These are phyloP conservation scores for Acromyrmex echinatior DNA, from an alignment of 1,140 invertebrate species.

Conservation along the genomic window DNA sequence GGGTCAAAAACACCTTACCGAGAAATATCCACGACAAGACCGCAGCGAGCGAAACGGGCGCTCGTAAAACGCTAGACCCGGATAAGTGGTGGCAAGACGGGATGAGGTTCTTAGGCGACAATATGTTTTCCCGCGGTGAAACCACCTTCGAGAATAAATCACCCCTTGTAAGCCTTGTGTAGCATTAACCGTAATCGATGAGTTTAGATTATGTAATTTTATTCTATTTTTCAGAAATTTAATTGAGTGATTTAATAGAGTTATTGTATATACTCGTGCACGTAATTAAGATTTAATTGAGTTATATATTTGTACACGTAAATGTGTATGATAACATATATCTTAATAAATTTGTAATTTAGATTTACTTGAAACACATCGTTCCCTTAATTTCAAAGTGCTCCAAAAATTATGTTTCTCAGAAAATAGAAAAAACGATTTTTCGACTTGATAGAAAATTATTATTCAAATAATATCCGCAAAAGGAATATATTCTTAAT, in stretches of 20 bases:
- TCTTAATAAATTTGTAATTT: not conserved
- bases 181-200: slow-evolving; percentile 23
- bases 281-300: not conserved
- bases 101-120: slow-evolving; percentile 55
- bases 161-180: not conserved
- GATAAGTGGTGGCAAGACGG: slow-evolving; percentile 48
- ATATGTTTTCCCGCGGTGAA: slow-evolving; percentile 45
- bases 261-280: no score
- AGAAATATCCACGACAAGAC: slow-evolving; percentile 53
- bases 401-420: no score
- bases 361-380: not conserved
- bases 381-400: no score
- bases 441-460: no score
- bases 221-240: not conserved
- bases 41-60: slow-evolving; percentile 66
- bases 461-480: no score
- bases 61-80: slow-evolving; percentile 64
- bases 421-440: no score
- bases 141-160: slow-evolving; percentile 43
- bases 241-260: not conserved
- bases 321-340: no score
- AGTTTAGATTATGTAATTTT: slow-evolving; percentile 17
- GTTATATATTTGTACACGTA: no score
- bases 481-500: no score
- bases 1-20: slow-evolving; percentile 50